phyloP scores from a whole-genome alignment of 1,140 invertebrate genomes.

The Pentalonia nigronervosa region DNA sequence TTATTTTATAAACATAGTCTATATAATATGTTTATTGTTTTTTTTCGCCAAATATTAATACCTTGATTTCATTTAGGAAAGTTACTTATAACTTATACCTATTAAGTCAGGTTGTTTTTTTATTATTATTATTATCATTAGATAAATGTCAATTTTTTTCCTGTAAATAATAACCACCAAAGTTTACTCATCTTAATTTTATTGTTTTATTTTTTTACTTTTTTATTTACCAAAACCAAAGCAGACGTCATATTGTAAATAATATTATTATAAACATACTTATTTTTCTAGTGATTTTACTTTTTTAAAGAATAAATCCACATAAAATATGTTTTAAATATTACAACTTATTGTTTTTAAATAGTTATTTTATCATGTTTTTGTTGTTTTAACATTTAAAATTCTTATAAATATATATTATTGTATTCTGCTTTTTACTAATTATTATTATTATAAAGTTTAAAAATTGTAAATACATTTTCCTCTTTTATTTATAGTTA shows the following conservation, averaged over 20 bases:
- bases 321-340: constrained; percentile 35
- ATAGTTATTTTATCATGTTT: constrained; percentile 32
- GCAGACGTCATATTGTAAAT: constrained; percentile 17
- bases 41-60: constrained; percentile 36
- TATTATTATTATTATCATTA: constrained; percentile 44
- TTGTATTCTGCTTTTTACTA: constrained; percentile 43
- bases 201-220: constrained; percentile 45
- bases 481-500: constrained; percentile 1
- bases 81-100: background rate
- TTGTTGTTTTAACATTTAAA: constrained; percentile 3
- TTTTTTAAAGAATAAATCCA: constrained; percentile 20
- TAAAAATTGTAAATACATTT: background rate
- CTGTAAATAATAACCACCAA: constrained; percentile 36
- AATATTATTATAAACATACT: constrained; percentile 42
- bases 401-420: background rate
- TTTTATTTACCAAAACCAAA: constrained; percentile 26
- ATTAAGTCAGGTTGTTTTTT: constrained; percentile 39
- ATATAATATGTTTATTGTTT: constrained; percentile 49
- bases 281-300: constrained; percentile 55
- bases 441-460: constrained; percentile 30
- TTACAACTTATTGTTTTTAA: background rate
- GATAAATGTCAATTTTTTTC: constrained; percentile 37
- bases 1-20: constrained; percentile 47
- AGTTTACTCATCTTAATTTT: constrained; percentile 5
- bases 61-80: constrained; percentile 25